Base-by-base conservation (phyloP, 2,113 vertebrate species). In the Rhineura floridana region DNA sequence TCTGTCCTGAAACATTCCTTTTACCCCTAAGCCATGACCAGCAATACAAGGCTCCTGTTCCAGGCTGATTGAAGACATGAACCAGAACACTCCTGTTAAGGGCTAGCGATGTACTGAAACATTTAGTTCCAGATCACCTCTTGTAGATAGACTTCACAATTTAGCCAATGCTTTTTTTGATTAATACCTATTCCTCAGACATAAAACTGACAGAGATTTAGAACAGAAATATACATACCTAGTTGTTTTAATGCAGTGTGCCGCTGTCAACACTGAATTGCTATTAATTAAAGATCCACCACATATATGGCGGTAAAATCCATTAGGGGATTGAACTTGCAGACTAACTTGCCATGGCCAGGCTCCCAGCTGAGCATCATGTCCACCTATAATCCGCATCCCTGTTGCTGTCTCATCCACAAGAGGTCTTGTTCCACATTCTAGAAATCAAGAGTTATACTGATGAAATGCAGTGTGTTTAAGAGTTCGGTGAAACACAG, bases 301-400 rank as follows among this genome's bases (percentile, higher is more conserved):
- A 78, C 98, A 98, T 3, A 98, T 1, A 28, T 98, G 98, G 28
- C 0, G 83, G 0, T 50, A 59, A 0, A 21, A 10, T 0, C 12
- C 52, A 59, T 15, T 84, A 59, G 55, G 15, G 19, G 55, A 19
- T 59, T 59, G 55, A 3, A 88, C 0, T 94, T 98, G 98, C 50
- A 99, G 94, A 88, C 98, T 98, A 44, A 98, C 97, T 17, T 97
- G 89, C 98, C 98, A 98, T 0, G 98, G 98, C 98, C 98, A 98
- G 0, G 95, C 91, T 0, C 98, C 98, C 0, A 0, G 0, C 0
- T 0, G 46, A 0, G 95, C 91, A 0, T 90, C 79, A 0, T 52
- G 85, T 2, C 96, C 96, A 0, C 96, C 96, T 1, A 96, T 21
- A 17, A 97, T 86, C 13, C 95, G 94, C 46, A 91, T 89, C 2